Conservation (phyloP, 2,113 vertebrate species). For the Ageneiosus marmoratus region DNA sequence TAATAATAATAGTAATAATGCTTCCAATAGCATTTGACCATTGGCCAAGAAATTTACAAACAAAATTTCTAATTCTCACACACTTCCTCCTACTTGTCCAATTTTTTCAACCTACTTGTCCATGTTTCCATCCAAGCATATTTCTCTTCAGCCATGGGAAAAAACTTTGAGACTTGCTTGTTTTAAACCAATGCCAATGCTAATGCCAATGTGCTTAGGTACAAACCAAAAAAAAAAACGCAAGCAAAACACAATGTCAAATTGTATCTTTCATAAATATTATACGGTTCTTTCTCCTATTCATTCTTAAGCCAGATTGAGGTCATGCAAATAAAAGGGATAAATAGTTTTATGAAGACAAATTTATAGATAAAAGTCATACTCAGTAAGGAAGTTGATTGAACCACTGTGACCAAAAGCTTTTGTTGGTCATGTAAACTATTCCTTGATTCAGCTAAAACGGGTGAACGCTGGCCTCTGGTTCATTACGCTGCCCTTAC, state of each 20-base stretch:
- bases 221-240: slow-evolving; percentile 65
- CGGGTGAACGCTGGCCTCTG: slow-evolving; percentile 21
- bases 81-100: background rate
- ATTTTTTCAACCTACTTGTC: background rate
- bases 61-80: background rate
- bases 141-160: slow-evolving; percentile 64
- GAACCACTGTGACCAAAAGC: background rate
- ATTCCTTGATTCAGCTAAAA: slow-evolving; percentile 46
- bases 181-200: slow-evolving; percentile 69
- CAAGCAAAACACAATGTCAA: slow-evolving; percentile 22
- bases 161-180: slow-evolving; percentile 56
- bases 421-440: slow-evolving; percentile 10
- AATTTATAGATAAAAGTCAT: slow-evolving; percentile 12
- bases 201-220: slow-evolving; percentile 61
- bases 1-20: too few species aligned
- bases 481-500: slow-evolving; percentile 45
- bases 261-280: background rate
- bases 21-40: background rate
- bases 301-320: background rate
- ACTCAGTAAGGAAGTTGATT: slow-evolving; percentile 6
- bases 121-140: background rate
- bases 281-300: background rate
- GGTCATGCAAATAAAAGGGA: background rate
- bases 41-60: background rate
- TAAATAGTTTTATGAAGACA: background rate